Percentiles rank a stretch among this genome's conserved stretches.
Conservation (phyloP, 2,113 vertebrate species). For the Girardinichthys multiradiatus region DNA sequence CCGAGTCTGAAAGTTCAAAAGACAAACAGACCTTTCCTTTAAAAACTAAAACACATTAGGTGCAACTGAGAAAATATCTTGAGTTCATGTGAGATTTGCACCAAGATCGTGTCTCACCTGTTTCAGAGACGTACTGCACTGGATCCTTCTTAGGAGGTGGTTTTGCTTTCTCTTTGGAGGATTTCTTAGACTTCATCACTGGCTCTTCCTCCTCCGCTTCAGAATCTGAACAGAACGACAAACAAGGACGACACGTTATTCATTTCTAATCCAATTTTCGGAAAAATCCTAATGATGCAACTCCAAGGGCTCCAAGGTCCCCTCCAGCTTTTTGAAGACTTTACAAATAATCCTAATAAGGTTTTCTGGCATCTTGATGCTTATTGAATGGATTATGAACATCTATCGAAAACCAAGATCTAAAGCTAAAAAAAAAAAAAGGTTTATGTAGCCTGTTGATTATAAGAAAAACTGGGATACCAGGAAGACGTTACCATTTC, state of each 20-base stretch:
- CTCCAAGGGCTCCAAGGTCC: background rate
- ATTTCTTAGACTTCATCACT: constrained; percentile 82
- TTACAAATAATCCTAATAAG: background rate
- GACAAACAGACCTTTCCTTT: background rate
- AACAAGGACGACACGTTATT: background rate
- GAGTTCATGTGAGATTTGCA: background rate
- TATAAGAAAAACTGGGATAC: too few relatives aligned
- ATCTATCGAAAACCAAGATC: background rate
- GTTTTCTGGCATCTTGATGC: background rate
- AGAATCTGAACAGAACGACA: constrained; percentile 54
- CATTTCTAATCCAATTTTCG: background rate
- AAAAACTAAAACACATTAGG: background rate
- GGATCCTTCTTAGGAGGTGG: constrained; percentile 82
- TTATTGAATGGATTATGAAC: background rate
- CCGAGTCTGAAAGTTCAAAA: constrained; percentile 84
- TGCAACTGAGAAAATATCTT: background rate
- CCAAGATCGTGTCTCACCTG: constrained; percentile 81
- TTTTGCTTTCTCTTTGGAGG: constrained; percentile 64
- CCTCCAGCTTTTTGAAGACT: background rate
- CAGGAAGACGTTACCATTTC: too few relatives aligned
- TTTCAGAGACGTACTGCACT: constrained; percentile 92
- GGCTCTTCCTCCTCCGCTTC: constrained; percentile 89
- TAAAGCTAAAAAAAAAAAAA: background rate
- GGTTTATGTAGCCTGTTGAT: too few relatives aligned
- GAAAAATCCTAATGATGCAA: background rate